Conservation (phyloP, 2,113 vertebrate species). For the Corapipo altera region DNA sequence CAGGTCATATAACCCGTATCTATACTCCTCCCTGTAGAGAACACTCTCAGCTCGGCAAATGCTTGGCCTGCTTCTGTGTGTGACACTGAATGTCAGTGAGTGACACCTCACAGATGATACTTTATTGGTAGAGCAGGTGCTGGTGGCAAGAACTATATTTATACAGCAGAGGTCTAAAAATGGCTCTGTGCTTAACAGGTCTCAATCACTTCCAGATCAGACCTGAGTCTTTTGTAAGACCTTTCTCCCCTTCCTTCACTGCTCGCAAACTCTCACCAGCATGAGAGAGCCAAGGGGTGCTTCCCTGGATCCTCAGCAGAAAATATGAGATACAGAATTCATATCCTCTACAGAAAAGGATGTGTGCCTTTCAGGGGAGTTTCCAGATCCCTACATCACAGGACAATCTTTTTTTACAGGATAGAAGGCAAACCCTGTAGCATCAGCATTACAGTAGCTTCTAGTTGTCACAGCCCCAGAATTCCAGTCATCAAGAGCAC, state of each 20-base stretch:
- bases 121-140: conserved; percentile 46
- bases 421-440: not conserved
- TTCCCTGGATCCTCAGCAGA: not conserved
- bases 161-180: conserved; percentile 33
- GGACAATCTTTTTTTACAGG: no score
- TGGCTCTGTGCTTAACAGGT: not conserved
- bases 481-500: not conserved
- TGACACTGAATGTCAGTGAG: conserved; percentile 22
- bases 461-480: not conserved
- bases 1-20: conserved; percentile 26
- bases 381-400: not conserved
- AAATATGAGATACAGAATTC: not conserved
- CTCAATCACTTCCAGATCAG: conserved; percentile 1
- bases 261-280: not conserved
- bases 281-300: not conserved
- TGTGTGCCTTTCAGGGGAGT: not conserved
- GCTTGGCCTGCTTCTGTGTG: not conserved
- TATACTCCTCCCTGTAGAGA: conserved; percentile 13
- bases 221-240: not conserved
- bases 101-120: conserved; percentile 40
- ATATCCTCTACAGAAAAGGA: not conserved
- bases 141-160: conserved; percentile 10
- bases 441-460: not conserved
- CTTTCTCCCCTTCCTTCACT: not conserved
- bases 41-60: not conserved